phyloP scores from a whole-genome alignment of 2,888 invertebrate genomes.

The Smittia sp. region DNA sequence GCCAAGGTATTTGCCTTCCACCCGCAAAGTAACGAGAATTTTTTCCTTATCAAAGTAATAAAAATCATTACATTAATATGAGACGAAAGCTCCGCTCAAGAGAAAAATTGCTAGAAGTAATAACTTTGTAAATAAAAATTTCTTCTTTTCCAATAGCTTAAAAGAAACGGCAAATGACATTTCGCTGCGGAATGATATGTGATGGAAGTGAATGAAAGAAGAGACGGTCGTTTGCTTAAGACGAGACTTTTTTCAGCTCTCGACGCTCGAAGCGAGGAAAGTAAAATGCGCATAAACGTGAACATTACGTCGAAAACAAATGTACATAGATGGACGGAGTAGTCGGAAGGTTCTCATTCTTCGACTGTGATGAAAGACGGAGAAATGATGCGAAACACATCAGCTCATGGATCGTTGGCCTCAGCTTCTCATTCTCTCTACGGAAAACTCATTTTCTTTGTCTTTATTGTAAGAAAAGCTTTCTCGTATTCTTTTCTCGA shows the following conservation, averaged over 20 bases:
- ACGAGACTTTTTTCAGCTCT: not conserved
- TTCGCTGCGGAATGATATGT: not conserved
- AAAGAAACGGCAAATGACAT: constrained; percentile 1
- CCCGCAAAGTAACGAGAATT: not conserved
- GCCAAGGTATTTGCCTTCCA: not conserved
- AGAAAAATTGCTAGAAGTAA: not conserved
- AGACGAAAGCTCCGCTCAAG: not conserved
- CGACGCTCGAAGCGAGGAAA: not conserved
- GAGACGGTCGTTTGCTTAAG: not conserved
- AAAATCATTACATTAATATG: not conserved
- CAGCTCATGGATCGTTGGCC: too few species aligned
- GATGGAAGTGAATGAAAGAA: not conserved
- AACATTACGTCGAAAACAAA: not conserved
- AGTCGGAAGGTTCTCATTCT: too few species aligned
- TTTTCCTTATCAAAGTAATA: not conserved
- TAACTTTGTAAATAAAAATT: constrained; percentile 2
- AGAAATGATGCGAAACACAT: too few species aligned
- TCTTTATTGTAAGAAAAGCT: too few species aligned
- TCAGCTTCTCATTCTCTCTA: too few species aligned
- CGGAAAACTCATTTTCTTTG: too few species aligned
- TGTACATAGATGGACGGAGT: too few species aligned
- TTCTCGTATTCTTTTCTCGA: too few species aligned
- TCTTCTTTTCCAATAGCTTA: not conserved
- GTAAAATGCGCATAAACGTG: not conserved
- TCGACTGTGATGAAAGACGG: too few species aligned